Evolutionary conservation across 1,140 invertebrate genomes (phyloP).

Genomic region (Ptiloglossa arizonensis): DNA sequence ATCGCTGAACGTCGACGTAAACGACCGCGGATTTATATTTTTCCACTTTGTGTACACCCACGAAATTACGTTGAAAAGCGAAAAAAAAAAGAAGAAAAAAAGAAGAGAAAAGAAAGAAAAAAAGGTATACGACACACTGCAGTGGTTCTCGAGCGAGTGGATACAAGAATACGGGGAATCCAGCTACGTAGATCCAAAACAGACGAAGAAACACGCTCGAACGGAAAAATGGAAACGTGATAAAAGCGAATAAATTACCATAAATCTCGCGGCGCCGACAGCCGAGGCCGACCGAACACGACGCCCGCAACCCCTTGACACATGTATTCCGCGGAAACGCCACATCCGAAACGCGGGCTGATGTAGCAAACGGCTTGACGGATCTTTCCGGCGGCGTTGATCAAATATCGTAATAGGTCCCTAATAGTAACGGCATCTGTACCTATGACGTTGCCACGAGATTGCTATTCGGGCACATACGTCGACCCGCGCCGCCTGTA

Average conservation of each 20-base stretch:
- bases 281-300: constrained; percentile 15
- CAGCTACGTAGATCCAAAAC: too few species aligned
- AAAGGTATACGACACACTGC: too few species aligned
- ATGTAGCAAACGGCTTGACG: constrained; percentile 36
- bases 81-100: too few species aligned
- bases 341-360: neutral
- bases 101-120: too few species aligned
- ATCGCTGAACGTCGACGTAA: too few species aligned
- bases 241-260: constrained; percentile 44
- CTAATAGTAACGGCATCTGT: constrained; percentile 43
- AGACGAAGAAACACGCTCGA: neutral
- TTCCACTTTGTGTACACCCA: too few species aligned
- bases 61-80: too few species aligned
- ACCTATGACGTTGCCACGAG: constrained; percentile 3
- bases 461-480: constrained; percentile 30
- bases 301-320: constrained; percentile 7
- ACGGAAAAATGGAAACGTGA: constrained; percentile 3
- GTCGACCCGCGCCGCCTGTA: constrained; percentile 35
- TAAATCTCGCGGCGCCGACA: constrained; percentile 1
- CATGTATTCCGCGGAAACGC: neutral
- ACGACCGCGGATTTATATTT: too few species aligned
- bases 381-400: constrained; percentile 30
- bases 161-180: too few species aligned
- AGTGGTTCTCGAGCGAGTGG: too few species aligned
- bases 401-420: constrained; percentile 39